phyloP scores from a whole-genome alignment of 2,888 invertebrate genomes.

The Drosophila falleni region DNA sequence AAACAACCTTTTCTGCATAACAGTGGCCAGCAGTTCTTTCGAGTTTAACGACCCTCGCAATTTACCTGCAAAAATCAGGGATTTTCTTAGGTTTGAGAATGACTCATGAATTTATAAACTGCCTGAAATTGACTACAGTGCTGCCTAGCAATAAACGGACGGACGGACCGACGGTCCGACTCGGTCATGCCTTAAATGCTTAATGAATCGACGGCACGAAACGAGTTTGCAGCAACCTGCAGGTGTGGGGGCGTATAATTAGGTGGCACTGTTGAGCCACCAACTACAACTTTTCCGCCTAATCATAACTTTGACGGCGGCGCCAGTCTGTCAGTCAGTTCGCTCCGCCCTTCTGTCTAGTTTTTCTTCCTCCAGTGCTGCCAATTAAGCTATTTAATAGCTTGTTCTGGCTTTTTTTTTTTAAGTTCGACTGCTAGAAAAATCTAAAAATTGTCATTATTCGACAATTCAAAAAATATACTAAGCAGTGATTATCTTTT shows the following conservation, averaged over 20 bases:
- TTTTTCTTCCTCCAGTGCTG: not conserved
- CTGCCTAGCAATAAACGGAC: conserved; percentile 5
- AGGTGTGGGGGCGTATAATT: conserved; percentile 61
- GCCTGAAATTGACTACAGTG: conserved; percentile 15
- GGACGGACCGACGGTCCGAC: not conserved
- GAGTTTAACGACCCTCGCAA: conserved; percentile 1
- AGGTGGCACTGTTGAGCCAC: conserved; percentile 28
- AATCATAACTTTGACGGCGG: conserved; percentile 61
- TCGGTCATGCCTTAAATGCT: conserved; percentile 36
- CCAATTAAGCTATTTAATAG: too few species aligned
- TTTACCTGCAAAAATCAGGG: not conserved
- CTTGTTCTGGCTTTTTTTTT: too few species aligned
- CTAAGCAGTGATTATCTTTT: too few species aligned
- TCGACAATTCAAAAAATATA: too few species aligned
- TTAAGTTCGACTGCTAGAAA: too few species aligned
- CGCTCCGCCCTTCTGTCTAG: not conserved
- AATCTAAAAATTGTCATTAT: too few species aligned
- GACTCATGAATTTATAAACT: conserved; percentile 66
- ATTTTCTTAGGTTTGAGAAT: conserved; percentile 22
- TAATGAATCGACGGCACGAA: conserved; percentile 77
- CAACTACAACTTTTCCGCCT: conserved; percentile 39
- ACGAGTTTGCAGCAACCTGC: conserved; percentile 41
- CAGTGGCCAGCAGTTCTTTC: not conserved
- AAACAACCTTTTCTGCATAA: too few species aligned
- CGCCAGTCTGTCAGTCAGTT: conserved; percentile 51